Base-by-base conservation (phyloP, 1,140 invertebrate genomes). In the Laupala kohalensis region DNA sequence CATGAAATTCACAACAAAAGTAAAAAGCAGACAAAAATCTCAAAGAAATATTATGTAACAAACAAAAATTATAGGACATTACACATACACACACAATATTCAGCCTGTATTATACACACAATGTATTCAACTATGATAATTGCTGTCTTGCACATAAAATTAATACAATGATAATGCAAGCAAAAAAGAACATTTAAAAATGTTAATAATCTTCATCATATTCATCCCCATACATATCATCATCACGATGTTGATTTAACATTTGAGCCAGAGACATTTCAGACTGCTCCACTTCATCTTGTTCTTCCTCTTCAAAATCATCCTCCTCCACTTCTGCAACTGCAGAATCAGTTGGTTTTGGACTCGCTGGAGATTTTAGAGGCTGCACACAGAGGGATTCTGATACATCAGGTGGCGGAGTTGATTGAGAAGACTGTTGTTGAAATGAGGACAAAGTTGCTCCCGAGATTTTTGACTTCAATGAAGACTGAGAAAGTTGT, bases 211-310 rank as follows among this genome's bases (percentile, higher is more conserved):
- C 28, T 25, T 70, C 69, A 23, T 70, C 29, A 24, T 70, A 70
- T 26, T 70, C 69, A 63, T 70, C 28, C 13, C 69, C 69, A 70
- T 70, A 70, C 19, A 30, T 30, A 29, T 69, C 69, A 26, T 70
- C 69, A 5, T 70, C 53, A 25, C 69, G 29, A 23, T 70, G 69
- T 5, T 63, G 69, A 64, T 70, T 70, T 37, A 70, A 23, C 63
- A 70, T 70, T 37, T 70, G 69, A 13, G 69, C 26, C 12, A 70
- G 53, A 5, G 69, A 70, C 53, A 70, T 70, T 23, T 70, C 25
- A n/a, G 29, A n/a, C n/a, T 70, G 53, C 26, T 63, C 69, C 24
- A 13, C 30, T 12, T 70, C 69, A 9, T 30, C 37, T 6, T 62
- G n/a, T 53, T 15, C 26, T 27, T 68, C 67, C 23, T 70, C 69